Evolutionary conservation across 2,113 vertebrate species (phyloP).

Genomic region (Daphoenositta chrysoptera): DNA sequence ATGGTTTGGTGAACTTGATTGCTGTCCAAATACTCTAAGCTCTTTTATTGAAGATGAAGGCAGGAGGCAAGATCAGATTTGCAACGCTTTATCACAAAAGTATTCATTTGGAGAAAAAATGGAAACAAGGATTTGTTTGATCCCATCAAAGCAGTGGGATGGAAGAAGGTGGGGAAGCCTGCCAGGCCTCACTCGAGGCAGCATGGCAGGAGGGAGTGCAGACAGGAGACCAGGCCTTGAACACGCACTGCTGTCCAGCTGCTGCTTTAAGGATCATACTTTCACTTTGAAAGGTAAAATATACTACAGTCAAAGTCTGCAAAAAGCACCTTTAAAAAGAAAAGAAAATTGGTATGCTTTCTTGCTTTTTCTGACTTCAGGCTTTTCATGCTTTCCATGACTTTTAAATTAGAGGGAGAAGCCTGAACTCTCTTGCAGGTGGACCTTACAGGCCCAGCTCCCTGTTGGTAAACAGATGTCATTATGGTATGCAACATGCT

Average conservation of each 20-base stretch:
- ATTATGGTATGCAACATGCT: background rate
- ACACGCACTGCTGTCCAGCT: background rate
- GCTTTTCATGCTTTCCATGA: background rate
- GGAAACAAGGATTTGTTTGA: background rate
- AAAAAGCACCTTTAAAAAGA: background rate
- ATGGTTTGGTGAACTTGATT: background rate
- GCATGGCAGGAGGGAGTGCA: background rate
- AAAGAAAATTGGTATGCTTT: background rate
- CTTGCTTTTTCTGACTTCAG: background rate
- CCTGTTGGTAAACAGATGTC: background rate
- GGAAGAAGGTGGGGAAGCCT: background rate
- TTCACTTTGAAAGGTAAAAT: background rate
- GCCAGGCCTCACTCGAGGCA: background rate
- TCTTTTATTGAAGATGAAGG: background rate
- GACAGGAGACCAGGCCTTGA: background rate
- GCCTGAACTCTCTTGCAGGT: background rate
- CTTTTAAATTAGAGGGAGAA: background rate
- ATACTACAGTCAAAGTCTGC: background rate
- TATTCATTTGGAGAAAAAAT: background rate
- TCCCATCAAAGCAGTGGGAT: background rate
- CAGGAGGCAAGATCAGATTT: background rate
- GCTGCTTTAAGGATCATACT: background rate
- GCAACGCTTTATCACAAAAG: background rate
- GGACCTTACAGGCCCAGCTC: background rate
- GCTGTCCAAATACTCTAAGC: background rate